A percentile compares a stretch with the other conserved stretches of the same genome.
These are phyloP conservation scores for Lagenorhynchus albirostris DNA, from an alignment of 2,113 vertebrate species.

Conservation along the genomic window DNA sequence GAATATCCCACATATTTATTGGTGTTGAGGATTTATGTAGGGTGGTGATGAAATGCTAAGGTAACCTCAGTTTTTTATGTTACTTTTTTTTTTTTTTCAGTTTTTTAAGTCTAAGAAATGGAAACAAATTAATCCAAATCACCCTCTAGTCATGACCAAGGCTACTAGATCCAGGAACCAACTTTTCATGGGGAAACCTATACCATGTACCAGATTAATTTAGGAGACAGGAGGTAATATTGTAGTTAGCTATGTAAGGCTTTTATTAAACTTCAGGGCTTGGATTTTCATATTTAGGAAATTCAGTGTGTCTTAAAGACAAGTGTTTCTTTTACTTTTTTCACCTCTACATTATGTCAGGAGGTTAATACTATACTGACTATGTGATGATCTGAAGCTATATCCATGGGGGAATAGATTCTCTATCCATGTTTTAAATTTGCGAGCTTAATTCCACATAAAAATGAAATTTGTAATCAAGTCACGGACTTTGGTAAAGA, in stretches of 20 bases:
- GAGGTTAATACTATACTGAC: background rate
- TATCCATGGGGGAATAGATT: background rate
- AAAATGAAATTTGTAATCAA: background rate
- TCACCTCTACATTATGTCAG: background rate
- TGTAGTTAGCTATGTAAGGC: background rate
- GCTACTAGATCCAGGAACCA: background rate
- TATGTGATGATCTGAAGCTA: background rate
- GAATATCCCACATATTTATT: background rate
- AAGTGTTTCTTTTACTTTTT: background rate
- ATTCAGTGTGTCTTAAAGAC: background rate
- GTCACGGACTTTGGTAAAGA: background rate
- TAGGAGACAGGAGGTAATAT: background rate
- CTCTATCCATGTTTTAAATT: background rate
- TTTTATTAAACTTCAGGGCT: background rate
- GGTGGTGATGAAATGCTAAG: background rate
- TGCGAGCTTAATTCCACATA: background rate
- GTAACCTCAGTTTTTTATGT: background rate
- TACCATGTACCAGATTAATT: background rate
- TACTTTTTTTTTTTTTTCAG: background rate
- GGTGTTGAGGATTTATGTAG: background rate
- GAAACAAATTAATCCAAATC: background rate
- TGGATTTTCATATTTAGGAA: background rate
- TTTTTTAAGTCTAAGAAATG: background rate
- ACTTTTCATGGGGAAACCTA: background rate
- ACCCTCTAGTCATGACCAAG: background rate